Percentiles rank a stretch among this genome's conserved stretches.
These are phyloP conservation scores for Coelopa pilipes DNA, from an alignment of 2,888 invertebrate genomes.

Conservation along the genomic window DNA sequence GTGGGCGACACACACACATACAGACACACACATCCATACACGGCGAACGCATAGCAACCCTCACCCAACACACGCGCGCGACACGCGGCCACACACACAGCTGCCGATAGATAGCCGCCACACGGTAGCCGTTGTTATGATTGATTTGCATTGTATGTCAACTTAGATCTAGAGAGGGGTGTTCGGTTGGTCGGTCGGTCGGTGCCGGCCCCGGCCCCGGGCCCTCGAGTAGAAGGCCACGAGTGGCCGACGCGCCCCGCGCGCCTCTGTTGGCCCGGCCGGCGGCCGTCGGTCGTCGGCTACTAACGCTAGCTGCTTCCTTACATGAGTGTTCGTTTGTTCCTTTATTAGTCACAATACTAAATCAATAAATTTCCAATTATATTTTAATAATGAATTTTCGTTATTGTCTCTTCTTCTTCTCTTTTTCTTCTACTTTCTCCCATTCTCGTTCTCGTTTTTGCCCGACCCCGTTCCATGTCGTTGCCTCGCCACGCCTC, in stretches of 20 bases:
- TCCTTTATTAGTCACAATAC: constrained; percentile 56
- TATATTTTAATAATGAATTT: constrained; percentile 56
- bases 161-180: constrained; percentile 22
- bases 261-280: neutral
- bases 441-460: constrained; percentile 25
- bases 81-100: neutral
- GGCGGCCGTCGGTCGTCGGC: too few species aligned
- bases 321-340: constrained; percentile 50
- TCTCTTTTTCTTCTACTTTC: constrained; percentile 19
- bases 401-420: constrained; percentile 40
- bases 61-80: neutral
- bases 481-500: neutral
- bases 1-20: constrained; percentile 7
- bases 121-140: constrained; percentile 10
- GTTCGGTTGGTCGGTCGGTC: too few species aligned
- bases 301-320: constrained; percentile 23
- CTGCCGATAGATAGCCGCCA: neutral
- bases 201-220: too few species aligned
- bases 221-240: too few species aligned
- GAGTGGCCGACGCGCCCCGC: too few species aligned
- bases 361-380: constrained; percentile 57
- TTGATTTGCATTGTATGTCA: constrained; percentile 28
- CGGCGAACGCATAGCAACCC: neutral
- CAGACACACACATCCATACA: neutral
- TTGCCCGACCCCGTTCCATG: neutral